phyloP scores from a whole-genome alignment of 53 echinoderm and acorn worm species.

The Mesocentrotus franciscanus region DNA sequence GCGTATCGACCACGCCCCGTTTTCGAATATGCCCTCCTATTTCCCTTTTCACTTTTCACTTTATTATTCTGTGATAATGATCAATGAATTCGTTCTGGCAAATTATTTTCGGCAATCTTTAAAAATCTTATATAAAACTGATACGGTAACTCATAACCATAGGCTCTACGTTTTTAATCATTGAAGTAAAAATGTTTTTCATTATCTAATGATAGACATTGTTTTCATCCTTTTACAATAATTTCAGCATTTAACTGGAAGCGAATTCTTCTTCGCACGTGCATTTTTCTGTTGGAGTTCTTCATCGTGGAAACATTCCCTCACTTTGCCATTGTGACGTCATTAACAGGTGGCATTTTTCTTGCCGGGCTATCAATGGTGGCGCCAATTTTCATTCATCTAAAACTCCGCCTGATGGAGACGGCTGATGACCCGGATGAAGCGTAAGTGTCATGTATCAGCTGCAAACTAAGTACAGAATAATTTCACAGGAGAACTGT shows the following conservation, averaged over 20 bases:
- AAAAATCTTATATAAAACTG: too few relatives aligned
- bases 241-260: slow-evolving; percentile 73
- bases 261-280: slow-evolving; percentile 66
- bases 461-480: not conserved
- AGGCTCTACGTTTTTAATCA: too few relatives aligned
- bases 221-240: too few relatives aligned
- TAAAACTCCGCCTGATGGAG: slow-evolving; percentile 63
- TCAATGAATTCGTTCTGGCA: too few relatives aligned
- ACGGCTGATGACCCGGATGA: slow-evolving; percentile 63
- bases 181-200: too few relatives aligned
- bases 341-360: slow-evolving; percentile 64
- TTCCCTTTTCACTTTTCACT: too few relatives aligned
- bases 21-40: too few relatives aligned
- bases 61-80: too few relatives aligned
- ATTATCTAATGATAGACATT: too few relatives aligned
- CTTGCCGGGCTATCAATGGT: slow-evolving; percentile 43
- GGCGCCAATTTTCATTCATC: slow-evolving; percentile 62
- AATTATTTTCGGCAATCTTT: too few relatives aligned
- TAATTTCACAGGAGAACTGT: not conserved
- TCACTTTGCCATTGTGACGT: slow-evolving; percentile 65
- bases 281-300: slow-evolving; percentile 52
- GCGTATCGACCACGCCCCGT: too few relatives aligned
- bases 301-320: slow-evolving; percentile 74
- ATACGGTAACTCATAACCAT: too few relatives aligned
- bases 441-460: slow-evolving; percentile 6